Conservation (phyloP, 1,140 invertebrate species). For the Zophobas morio region DNA sequence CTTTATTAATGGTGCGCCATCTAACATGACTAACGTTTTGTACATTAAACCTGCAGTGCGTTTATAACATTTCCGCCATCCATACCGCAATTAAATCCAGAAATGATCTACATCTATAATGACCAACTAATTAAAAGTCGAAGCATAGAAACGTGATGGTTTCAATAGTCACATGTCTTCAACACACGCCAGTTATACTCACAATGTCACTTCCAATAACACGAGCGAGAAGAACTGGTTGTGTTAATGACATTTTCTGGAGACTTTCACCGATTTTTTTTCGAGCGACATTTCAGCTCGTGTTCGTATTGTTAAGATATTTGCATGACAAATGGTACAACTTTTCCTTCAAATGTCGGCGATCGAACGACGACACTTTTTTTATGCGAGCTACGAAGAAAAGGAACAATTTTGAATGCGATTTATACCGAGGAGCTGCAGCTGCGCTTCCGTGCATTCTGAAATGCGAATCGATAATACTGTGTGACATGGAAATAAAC, state of each 20-base stretch:
- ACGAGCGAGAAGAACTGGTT: conserved; percentile 16
- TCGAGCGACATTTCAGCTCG: conserved; percentile 13
- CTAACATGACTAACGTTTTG: conserved; percentile 13
- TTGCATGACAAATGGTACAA: conserved; percentile 6
- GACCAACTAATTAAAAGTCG: conserved; percentile 34
- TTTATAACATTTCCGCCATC: conserved; percentile 25
- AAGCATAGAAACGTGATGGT: conserved; percentile 3
- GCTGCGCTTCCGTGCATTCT: background rate
- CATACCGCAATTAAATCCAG: conserved; percentile 18
- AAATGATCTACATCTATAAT: conserved; percentile 24
- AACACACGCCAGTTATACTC: conserved; percentile 17
- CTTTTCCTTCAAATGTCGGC: background rate
- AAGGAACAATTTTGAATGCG: too few species aligned
- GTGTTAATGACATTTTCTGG: conserved; percentile 18
- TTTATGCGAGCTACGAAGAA: too few species aligned
- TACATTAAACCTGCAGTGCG: conserved; percentile 25
- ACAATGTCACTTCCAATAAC: conserved; percentile 18
- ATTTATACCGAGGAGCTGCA: background rate
- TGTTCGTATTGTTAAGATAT: background rate
- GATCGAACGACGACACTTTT: background rate
- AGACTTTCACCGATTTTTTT: conserved; percentile 17
- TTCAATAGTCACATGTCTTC: conserved; percentile 26
- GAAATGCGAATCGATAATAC: background rate
- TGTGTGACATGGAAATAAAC: too few species aligned
- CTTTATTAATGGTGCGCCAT: conserved; percentile 7